Conservation (phyloP, 2,797 vertebrate species). For the Phylloscopus collybita region DNA sequence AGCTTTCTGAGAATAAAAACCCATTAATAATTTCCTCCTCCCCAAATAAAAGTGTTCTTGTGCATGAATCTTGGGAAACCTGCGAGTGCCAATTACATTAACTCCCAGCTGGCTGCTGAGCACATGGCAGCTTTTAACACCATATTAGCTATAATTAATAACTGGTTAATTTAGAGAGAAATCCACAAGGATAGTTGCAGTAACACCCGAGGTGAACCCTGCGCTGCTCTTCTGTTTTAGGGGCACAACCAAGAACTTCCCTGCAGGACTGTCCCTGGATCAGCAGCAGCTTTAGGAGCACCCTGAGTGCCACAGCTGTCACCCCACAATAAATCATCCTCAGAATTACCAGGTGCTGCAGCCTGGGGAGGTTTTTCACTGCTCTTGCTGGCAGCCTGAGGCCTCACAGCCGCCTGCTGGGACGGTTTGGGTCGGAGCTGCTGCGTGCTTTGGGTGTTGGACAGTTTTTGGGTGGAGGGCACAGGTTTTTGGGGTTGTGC, state of each 20-base stretch:
- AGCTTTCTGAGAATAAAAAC: background rate
- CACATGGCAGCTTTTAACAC: background rate
- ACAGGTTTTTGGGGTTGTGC: conserved; percentile 66
- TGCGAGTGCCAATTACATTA: background rate
- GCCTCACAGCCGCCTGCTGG: background rate
- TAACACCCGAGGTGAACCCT: fast-evolving
- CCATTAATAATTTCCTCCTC: background rate
- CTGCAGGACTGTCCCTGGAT: background rate
- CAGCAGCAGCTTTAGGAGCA: background rate
- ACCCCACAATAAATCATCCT: background rate
- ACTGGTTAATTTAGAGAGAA: background rate
- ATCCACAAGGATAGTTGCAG: background rate
- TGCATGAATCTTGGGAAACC: background rate
- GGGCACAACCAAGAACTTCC: background rate
- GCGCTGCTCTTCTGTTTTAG: background rate
- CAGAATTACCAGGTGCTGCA: conserved; percentile 61
- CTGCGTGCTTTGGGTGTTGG: background rate
- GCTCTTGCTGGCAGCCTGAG: conserved; percentile 15
- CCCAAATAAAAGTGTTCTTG: fast-evolving
- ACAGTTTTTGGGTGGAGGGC: conserved; percentile 26
- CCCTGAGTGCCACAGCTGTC: background rate
- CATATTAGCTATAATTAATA: background rate
- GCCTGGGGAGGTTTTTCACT: conserved; percentile 38
- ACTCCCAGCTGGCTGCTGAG: background rate
- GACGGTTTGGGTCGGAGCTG: conserved; percentile 14